Evolutionary conservation across 2,113 vertebrate species (phyloP).

Genomic region (Oryzias javanicus): DNA sequence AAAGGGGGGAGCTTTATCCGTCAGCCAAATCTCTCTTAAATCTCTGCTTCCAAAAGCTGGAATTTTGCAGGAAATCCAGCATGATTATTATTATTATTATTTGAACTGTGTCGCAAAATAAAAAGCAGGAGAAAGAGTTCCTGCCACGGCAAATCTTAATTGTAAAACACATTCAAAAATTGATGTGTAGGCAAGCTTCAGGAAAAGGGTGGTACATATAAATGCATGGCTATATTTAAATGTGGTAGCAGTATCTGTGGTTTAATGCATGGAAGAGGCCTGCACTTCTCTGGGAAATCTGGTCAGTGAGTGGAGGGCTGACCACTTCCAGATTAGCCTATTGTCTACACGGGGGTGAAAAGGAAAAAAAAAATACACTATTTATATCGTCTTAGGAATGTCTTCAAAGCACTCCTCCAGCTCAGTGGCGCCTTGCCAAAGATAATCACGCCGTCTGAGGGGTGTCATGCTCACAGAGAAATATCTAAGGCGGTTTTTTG

Average conservation of each 20-base stretch:
- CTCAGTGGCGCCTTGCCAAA: constrained; percentile 57
- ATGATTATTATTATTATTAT: constrained; percentile 7
- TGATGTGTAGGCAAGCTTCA: neutral
- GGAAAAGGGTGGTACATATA: constrained; percentile 1
- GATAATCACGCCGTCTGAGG: constrained; percentile 46
- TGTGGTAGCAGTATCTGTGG: neutral
- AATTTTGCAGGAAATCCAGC: neutral
- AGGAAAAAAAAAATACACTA: constrained; percentile 57
- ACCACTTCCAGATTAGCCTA: constrained; percentile 31
- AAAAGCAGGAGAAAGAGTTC: neutral
- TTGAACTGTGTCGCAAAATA: neutral
- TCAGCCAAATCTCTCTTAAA: constrained; percentile 15
- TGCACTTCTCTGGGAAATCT: constrained; percentile 29
- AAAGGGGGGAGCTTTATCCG: constrained; percentile 17
- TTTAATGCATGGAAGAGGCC: neutral
- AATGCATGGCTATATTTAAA: constrained; percentile 8
- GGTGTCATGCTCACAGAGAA: constrained; percentile 31
- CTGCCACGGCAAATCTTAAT: neutral
- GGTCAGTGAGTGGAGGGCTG: constrained; percentile 23
- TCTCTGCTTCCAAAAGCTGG: constrained; percentile 13
- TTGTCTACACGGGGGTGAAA: constrained; percentile 54
- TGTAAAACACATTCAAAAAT: neutral
- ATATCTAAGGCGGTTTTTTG: constrained; percentile 8
- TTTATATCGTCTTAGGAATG: constrained; percentile 73
- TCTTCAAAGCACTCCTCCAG: constrained; percentile 63